These are phyloP conservation scores for Metaphire vulgaris DNA, from an alignment of 1,140 invertebrate species.

Conservation along the genomic window DNA sequence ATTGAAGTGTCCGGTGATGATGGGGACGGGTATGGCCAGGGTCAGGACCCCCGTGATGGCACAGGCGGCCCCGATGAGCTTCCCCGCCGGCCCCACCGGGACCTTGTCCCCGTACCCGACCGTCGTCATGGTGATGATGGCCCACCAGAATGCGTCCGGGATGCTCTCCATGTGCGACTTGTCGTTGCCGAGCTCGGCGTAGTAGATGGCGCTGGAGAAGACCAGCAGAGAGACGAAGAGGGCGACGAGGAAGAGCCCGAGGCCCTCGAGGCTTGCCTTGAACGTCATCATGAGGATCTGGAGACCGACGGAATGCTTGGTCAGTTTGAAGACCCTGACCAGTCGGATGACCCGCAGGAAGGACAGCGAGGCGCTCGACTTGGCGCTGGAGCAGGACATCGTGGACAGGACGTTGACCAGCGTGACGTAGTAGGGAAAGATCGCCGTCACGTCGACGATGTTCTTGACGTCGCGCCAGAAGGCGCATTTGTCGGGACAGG, in stretches of 20 bases:
- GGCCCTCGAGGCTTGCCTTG: conserved; percentile 49
- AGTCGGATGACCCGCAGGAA: conserved; percentile 50
- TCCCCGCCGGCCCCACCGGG: conserved; percentile 59
- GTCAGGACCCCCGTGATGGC: too few relatives aligned
- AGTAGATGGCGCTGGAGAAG: conserved; percentile 52
- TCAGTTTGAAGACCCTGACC: too few relatives aligned
- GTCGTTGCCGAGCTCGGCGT: conserved; percentile 43
- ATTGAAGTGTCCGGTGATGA: too few relatives aligned
- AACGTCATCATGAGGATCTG: conserved; percentile 55
- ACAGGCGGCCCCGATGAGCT: too few relatives aligned
- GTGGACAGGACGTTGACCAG: conserved; percentile 48
- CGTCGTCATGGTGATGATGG: too few relatives aligned
- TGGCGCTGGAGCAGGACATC: conserved; percentile 48
- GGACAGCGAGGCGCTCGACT: conserved; percentile 44
- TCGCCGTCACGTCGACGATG: conserved; percentile 54
- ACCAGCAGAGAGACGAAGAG: conserved; percentile 47
- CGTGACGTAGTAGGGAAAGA: conserved; percentile 55
- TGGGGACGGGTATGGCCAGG: too few relatives aligned
- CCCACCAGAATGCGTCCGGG: conserved; percentile 93
- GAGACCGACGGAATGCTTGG: too few relatives aligned
- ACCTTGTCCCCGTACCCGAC: conserved; percentile 78
- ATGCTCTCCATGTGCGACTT: conserved; percentile 63
- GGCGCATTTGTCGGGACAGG: conserved; percentile 50
- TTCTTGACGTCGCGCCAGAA: conserved; percentile 56
- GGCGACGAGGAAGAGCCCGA: conserved; percentile 48